Base-by-base conservation (phyloP, 2,888 invertebrate genomes). In the Caenorhabditis auriculariae region DNA sequence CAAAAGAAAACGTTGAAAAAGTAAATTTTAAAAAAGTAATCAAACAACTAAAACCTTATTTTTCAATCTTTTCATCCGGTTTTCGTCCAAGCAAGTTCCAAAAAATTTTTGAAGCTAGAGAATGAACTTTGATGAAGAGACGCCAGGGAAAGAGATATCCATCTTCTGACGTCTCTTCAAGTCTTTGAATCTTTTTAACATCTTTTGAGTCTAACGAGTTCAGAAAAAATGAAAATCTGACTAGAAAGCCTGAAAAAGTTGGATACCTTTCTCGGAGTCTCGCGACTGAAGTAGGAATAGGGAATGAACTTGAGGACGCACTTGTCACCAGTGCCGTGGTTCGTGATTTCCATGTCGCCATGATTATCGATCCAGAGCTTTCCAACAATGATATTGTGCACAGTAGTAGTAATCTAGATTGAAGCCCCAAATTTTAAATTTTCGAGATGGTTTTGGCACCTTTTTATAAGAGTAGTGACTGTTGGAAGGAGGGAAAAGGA, bases 291-390 rank as follows among this genome's bases (percentile, higher is more conserved):
- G 86, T 98, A 99, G 66, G 94, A 93, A 85, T 99, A 98, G 23
- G 96, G 93, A 82, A 91, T 89, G 85, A 92, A 99, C 85, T 95
- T 96, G 74, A 99, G 87, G 82, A 92, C 91, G 84, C 96, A 96
- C 83, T 91, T 91, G 82, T 93, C 90, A 49, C 93, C 93, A 50
- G 89, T 88, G 42, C 88, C 89, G 66, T 90, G 89, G 82, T 95
- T 95, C 21, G 65, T 87, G 68, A 98, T 96, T 83, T 95, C 94
- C 92, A 94, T 96, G 82, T 98, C 96, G 43, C 98, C 98, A 83
- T 95, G 93, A 84, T 98, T 93, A 86, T 99, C 98, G 58, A 99
- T 93, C 98, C 98, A 99, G 74, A 99, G 86, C 84, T 92, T 93
- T 69, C 98, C 98, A 57, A 99, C 95, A 77, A 99, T 96, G 78